Evolutionary conservation across 2,888 invertebrate species (phyloP).

Genomic region (Acrobeloides nanus): DNA sequence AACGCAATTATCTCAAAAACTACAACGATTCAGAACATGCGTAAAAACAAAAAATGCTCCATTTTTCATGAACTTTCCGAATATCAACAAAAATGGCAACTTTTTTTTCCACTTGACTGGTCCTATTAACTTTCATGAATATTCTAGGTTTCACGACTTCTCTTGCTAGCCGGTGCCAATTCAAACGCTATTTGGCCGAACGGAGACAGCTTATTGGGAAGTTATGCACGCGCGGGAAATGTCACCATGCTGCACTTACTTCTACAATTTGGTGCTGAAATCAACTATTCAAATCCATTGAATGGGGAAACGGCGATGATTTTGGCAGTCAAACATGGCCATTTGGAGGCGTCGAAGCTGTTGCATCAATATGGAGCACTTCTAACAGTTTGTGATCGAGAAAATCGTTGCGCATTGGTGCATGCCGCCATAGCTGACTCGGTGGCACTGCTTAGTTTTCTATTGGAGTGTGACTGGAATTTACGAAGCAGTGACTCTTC

Average conservation of each 20-base stretch:
- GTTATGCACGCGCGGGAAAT: constrained; percentile 84
- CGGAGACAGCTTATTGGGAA: constrained; percentile 69
- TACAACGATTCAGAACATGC: too few relatives aligned
- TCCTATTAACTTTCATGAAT: neutral
- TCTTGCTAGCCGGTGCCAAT: constrained; percentile 79
- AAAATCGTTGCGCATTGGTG: constrained; percentile 16
- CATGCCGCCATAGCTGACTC: constrained; percentile 23
- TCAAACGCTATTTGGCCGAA: constrained; percentile 66
- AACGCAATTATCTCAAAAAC: too few relatives aligned
- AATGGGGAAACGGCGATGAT: constrained; percentile 80
- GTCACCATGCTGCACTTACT: constrained; percentile 79
- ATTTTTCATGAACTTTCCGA: too few relatives aligned
- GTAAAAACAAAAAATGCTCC: too few relatives aligned
- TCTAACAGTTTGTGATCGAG: constrained; percentile 15
- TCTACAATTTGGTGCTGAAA: constrained; percentile 83
- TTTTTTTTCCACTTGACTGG: too few relatives aligned
- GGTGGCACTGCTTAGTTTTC: constrained; percentile 16
- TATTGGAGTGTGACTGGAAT: constrained; percentile 20
- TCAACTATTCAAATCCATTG: constrained; percentile 71
- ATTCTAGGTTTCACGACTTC: constrained; percentile 70
- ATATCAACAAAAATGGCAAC: too few relatives aligned
- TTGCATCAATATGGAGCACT: constrained; percentile 55
- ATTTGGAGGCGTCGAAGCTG: constrained; percentile 69
- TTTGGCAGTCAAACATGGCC: constrained; percentile 77
- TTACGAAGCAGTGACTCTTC: neutral